Evolutionary conservation across 30 jellyfish, hydroid and myxozoan genomes (phyloP), one percentile per base, ranked within the genome.

Genomic region (Catostylus mosaicus): DNA sequence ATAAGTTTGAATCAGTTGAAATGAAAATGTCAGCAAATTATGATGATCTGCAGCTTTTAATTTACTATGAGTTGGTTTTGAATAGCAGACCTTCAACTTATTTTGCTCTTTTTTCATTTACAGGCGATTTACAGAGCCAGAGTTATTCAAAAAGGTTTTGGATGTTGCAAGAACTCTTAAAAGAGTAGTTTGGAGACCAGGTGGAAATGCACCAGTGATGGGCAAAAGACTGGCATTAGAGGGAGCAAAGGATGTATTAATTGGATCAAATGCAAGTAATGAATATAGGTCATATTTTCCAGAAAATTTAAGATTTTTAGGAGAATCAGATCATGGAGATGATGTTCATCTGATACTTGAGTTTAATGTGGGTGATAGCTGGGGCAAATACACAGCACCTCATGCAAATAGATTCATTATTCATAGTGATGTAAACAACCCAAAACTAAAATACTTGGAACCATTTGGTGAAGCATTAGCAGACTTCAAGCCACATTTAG

Each of bases 121-220:
- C 47, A 67, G 91, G 84, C 22, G 83, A 26, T 81, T 81, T 80
- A 67, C 73, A 12, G 85, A 87, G 26, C 88, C 88, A 36, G 92
- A 59, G 33, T 30, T 83, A 18, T 84, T 92, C 45, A 46, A 73
- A 38, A 46, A 46, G 18, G 68, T 92, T 30, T 88, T 92, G 5
- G 71, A 36, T 8, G 87, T 38, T 38, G 96, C 98, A 0, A 75
- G 45, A 30, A 33, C 88, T 5, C 51, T 92, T 5, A 81, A 85
- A 11, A 90, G 82, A 8, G 85, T 71, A 2, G 66, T 88, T 35
- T 92, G 96, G 98, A 86, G 89, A 43, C 89, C 89, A 16, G 98
- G 98, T 18, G 98, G 98, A 51, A 92, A 92, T 86, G 98, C 96
- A 1, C 98, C 98, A 4, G 94, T 92, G 65, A 92, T 92, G 36